phyloP scores from a whole-genome alignment of 2,797 vertebrate species.

The Gymnopithys bicolor region DNA sequence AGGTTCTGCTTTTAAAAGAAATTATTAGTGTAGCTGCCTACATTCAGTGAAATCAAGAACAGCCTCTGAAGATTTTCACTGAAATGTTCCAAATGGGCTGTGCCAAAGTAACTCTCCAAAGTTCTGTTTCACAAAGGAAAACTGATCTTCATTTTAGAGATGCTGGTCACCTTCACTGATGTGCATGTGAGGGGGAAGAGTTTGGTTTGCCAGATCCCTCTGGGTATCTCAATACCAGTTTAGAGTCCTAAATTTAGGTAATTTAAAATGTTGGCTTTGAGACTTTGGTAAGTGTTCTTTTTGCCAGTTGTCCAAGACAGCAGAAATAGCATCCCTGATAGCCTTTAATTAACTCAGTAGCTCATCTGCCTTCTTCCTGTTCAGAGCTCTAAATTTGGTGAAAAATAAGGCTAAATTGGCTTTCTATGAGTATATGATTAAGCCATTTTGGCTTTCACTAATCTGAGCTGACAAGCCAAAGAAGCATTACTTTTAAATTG shows the following conservation, averaged over 20 bases:
- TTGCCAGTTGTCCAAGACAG: neutral
- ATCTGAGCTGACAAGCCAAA: constrained; percentile 62
- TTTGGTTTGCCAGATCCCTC: neutral
- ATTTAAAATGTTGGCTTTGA: neutral
- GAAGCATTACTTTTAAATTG: constrained; percentile 70
- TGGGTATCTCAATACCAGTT: neutral
- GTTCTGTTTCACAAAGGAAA: neutral
- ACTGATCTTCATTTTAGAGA: neutral
- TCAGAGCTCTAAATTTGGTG: constrained; percentile 39
- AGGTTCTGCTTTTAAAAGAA: neutral
- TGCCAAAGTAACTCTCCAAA: neutral
- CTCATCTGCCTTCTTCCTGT: constrained; percentile 41
- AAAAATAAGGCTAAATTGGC: constrained; percentile 58
- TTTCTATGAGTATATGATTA: constrained; percentile 46
- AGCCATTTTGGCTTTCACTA: constrained; percentile 46
- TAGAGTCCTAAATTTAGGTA: neutral
- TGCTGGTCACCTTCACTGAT: neutral
- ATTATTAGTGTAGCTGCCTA: neutral
- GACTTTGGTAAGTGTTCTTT: neutral
- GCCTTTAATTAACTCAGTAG: constrained; percentile 52
- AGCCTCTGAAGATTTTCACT: neutral
- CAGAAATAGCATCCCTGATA: neutral
- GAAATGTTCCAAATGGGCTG: neutral
- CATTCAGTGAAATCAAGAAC: neutral
- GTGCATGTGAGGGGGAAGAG: neutral